A percentile compares a stretch with the other conserved stretches of the same genome.
These are phyloP conservation scores for Taeniopygia guttata DNA, from an alignment of 2,797 vertebrate species.

Conservation along the genomic window DNA sequence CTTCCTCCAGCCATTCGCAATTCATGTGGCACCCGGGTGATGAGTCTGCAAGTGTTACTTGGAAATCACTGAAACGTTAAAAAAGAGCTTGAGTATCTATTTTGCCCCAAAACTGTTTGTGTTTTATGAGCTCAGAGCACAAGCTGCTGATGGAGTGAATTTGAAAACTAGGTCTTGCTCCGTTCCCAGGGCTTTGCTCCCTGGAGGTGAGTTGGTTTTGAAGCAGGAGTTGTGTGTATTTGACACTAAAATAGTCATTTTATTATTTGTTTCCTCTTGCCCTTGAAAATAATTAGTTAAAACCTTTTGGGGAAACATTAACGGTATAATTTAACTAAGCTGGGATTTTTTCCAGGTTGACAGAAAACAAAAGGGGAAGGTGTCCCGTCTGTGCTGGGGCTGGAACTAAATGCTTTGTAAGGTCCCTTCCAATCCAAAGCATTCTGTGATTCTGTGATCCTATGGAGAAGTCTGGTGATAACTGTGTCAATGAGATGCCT, in stretches of 20 bases:
- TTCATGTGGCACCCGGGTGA: not conserved
- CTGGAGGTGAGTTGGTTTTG: not conserved
- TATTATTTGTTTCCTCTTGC: not conserved
- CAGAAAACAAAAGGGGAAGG: not conserved
- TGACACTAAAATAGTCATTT: not conserved
- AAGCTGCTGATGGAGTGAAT: not conserved
- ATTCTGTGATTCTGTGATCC: not conserved
- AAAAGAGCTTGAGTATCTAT: not conserved
- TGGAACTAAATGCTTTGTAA: not conserved
- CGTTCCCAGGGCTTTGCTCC: not conserved
- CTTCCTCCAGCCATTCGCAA: not conserved
- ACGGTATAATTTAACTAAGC: not conserved
- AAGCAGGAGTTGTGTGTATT: not conserved
- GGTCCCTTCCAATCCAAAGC: not conserved
- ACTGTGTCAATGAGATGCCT: not conserved
- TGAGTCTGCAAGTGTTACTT: not conserved
- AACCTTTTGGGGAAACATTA: not conserved
- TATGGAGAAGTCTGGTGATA: not conserved
- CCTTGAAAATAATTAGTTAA: not conserved
- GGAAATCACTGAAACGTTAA: not conserved
- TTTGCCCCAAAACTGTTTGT: not conserved
- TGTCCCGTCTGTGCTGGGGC: not conserved
- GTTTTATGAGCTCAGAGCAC: not conserved
- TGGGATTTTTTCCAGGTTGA: not conserved
- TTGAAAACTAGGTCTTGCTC: conserved; percentile 9